phyloP scores from a whole-genome alignment of 2,888 invertebrate species.

The Tridacna gigas region DNA sequence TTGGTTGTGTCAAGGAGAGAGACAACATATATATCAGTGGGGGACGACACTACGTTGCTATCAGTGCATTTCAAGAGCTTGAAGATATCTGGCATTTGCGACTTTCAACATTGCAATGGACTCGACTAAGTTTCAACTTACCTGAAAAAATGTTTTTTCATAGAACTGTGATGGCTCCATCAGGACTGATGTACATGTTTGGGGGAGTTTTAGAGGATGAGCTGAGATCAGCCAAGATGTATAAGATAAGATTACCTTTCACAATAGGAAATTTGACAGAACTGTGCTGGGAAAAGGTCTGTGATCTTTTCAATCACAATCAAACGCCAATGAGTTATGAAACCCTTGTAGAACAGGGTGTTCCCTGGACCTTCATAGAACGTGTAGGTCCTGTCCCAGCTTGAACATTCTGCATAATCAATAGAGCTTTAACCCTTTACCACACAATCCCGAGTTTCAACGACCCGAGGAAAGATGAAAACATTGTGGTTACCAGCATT shows the following conservation, averaged over 20 bases:
- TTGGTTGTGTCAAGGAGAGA: slow-evolving; percentile 46
- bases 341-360: neutral
- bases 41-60: slow-evolving; percentile 86
- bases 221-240: slow-evolving; percentile 89
- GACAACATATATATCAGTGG: slow-evolving; percentile 91
- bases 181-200: slow-evolving; percentile 82
- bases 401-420: too few species aligned
- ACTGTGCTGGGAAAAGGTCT: slow-evolving; percentile 93
- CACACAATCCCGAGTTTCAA: neutral
- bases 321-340: neutral
- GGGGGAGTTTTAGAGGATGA: slow-evolving; percentile 80
- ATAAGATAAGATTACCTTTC: slow-evolving; percentile 91
- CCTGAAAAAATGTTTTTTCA: slow-evolving; percentile 94
- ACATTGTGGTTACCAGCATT: too few species aligned
- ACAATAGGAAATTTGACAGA: slow-evolving; percentile 93
- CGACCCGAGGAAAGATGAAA: too few species aligned
- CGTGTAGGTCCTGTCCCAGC: neutral
- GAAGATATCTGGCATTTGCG: slow-evolving; percentile 93
- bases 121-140: slow-evolving; percentile 88
- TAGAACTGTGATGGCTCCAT: slow-evolving; percentile 90
- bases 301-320: slow-evolving; percentile 6
- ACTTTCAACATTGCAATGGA: slow-evolving; percentile 91
- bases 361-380: slow-evolving; percentile 27
- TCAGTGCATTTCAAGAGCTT: slow-evolving; percentile 87
- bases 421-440: neutral